Conservation (phyloP, 2,797 vertebrate species). For the Pseudopleuronectes americanus region DNA sequence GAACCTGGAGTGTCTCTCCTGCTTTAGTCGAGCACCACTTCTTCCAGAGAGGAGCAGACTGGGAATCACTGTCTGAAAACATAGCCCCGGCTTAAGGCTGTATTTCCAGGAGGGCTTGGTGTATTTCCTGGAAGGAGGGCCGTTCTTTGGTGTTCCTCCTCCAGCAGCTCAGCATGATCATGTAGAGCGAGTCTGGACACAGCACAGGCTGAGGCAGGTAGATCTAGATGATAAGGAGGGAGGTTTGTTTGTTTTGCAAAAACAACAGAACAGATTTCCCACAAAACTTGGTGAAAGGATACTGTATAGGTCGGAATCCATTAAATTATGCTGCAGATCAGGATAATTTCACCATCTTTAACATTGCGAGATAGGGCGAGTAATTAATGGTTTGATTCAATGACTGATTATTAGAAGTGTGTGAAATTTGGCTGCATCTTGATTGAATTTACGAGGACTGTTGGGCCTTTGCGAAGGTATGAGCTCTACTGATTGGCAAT, state of each 20-base stretch:
- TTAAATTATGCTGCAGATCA: too few species aligned
- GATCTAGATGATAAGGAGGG: conserved; percentile 76
- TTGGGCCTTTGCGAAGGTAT: too few species aligned
- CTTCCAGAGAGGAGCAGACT: conserved; percentile 49
- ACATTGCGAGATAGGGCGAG: too few species aligned
- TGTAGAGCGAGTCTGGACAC: conserved; percentile 94
- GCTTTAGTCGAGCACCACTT: conserved; percentile 42
- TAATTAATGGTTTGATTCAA: too few species aligned
- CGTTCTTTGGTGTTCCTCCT: conserved; percentile 94
- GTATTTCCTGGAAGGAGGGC: conserved; percentile 94
- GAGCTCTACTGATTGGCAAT: too few species aligned
- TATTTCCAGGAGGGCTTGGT: conserved; percentile 87
- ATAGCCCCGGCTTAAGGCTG: conserved; percentile 61
- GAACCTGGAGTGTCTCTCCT: conserved; percentile 63
- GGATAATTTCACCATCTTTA: too few species aligned
- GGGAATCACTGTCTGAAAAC: conserved; percentile 54
- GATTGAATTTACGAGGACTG: too few species aligned
- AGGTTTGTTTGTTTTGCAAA: not conserved
- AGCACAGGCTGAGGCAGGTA: conserved; percentile 94
- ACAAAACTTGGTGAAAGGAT: too few species aligned
- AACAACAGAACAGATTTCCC: too few species aligned
- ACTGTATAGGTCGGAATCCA: too few species aligned
- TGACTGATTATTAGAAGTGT: too few species aligned
- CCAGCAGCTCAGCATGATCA: conserved; percentile 98
- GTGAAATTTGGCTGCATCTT: too few species aligned